Conservation (phyloP, 2,797 vertebrate genomes). For the Uromys caudimaculatus region DNA sequence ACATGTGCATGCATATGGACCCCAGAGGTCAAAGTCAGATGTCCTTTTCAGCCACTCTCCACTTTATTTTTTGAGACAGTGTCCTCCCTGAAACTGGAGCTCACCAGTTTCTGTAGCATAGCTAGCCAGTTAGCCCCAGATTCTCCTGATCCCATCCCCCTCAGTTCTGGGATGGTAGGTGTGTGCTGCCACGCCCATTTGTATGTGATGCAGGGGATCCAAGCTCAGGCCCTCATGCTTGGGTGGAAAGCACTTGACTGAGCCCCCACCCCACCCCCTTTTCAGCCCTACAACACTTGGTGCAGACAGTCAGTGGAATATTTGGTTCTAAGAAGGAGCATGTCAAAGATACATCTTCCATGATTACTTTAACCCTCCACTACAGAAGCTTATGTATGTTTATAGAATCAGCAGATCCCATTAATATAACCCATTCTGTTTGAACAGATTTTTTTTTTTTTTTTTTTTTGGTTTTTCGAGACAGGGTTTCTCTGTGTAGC, state of each 20-base stretch:
- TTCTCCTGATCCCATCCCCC: neutral
- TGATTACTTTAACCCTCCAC: constrained; percentile 30
- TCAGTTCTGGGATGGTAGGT: neutral
- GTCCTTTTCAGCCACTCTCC: neutral
- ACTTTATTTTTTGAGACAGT: neutral
- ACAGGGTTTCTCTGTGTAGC: too few species aligned
- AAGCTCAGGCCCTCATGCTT: neutral
- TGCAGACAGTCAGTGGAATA: neutral
- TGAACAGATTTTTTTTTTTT: constrained; percentile 76
- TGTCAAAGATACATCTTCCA: constrained; percentile 14
- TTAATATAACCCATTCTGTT: constrained; percentile 67
- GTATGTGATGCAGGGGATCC: neutral
- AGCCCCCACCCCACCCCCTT: neutral
- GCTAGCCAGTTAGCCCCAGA: neutral
- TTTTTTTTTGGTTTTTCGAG: too few species aligned
- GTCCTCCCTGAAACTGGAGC: neutral
- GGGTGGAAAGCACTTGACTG: neutral
- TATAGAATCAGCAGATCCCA: neutral
- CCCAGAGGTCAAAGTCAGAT: neutral
- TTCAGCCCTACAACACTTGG: neutral
- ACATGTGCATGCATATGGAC: neutral
- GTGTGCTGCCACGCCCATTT: neutral
- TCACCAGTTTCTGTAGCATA: neutral
- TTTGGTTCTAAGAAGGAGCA: neutral
- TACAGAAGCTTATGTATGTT: neutral